Conservation (phyloP, 2,113 vertebrate species). For the Sciurus niger region DNA sequence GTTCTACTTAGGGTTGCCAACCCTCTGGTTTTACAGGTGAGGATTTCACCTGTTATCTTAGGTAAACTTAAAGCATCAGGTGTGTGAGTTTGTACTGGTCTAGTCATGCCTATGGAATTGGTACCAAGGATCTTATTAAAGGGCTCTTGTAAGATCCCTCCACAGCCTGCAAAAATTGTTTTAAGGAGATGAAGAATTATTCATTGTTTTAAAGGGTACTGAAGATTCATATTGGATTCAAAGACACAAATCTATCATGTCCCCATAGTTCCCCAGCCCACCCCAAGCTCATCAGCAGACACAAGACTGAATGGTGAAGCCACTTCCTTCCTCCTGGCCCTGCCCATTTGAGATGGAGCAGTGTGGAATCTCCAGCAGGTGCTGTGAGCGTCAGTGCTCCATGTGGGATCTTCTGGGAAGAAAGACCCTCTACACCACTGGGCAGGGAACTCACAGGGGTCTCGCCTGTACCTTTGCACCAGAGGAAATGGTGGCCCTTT, state of each 20-base stretch:
- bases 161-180: neutral
- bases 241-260: neutral
- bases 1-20: neutral
- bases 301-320: neutral
- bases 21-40: neutral
- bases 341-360: slow-evolving; percentile 53
- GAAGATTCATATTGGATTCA: neutral
- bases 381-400: neutral
- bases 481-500: neutral
- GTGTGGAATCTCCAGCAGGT: slow-evolving; percentile 53
- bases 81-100: too few relatives aligned
- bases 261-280: neutral
- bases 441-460: neutral
- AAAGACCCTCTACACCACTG: neutral
- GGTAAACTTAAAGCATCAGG: neutral
- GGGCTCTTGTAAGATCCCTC: neutral
- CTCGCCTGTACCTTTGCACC: neutral
- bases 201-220: neutral
- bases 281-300: slow-evolving; percentile 46
- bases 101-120: neutral
- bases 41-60: neutral
- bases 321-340: slow-evolving; percentile 55
- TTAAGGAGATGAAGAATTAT: neutral
- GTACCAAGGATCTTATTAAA: neutral
- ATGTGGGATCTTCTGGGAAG: neutral